Conservation (phyloP, 2,888 invertebrate species). For the Sminthurides aquaticus region DNA sequence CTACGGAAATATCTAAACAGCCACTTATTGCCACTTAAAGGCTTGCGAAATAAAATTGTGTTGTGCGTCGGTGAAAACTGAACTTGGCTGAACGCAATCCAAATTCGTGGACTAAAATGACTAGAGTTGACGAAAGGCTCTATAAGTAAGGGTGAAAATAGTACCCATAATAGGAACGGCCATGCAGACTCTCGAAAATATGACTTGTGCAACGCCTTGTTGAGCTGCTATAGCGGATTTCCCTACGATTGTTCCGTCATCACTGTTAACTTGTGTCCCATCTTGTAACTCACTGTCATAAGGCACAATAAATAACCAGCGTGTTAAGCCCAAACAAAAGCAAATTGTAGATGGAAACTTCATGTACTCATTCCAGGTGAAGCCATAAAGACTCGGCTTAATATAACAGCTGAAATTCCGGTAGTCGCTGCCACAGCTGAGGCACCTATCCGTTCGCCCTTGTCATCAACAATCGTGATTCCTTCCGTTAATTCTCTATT, state of each 20-base stretch:
- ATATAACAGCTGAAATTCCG: constrained; percentile 79
- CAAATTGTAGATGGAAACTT: constrained; percentile 18
- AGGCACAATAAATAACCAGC: constrained; percentile 4
- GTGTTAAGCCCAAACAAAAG: not conserved
- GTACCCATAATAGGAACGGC: constrained; percentile 53
- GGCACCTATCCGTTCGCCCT: constrained; percentile 61
- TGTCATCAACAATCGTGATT: constrained; percentile 70
- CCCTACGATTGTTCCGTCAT: constrained; percentile 49
- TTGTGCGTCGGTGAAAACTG: no score
- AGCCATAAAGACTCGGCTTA: constrained; percentile 88
- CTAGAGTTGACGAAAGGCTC: no score
- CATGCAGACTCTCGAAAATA: constrained; percentile 52
- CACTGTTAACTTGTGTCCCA: constrained; percentile 51
- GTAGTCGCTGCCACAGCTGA: constrained; percentile 62
- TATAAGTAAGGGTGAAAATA: no score
- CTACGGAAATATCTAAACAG: no score
- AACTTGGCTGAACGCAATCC: no score
- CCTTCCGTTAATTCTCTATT: constrained; percentile 71
- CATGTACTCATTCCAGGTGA: constrained; percentile 85
- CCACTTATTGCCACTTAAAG: no score
- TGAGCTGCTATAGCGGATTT: constrained; percentile 51
- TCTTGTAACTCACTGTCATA: constrained; percentile 48
- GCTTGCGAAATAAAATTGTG: no score
- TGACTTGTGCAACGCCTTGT: constrained; percentile 53
- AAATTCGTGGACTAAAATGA: no score